Percentiles rank a stretch among this genome's conserved stretches.
Conservation (phyloP, 2,113 vertebrate genomes). For the Pelecanoides urinatrix region DNA sequence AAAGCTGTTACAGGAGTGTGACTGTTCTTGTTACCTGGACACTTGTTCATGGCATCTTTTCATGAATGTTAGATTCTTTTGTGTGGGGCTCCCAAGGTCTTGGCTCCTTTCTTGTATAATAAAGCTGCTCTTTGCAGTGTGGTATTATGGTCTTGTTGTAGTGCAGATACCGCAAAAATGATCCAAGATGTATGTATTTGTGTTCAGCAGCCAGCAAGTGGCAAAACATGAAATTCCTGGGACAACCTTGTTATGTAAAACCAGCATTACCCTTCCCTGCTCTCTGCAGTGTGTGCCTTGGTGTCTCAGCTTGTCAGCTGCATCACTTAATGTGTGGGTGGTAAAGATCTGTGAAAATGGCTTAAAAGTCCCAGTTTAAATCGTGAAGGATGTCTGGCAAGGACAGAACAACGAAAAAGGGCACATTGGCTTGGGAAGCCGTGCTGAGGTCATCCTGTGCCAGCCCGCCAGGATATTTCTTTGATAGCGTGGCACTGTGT, state of each 20-base stretch:
- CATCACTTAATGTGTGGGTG: background rate
- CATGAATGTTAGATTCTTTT: background rate
- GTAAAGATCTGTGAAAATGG: background rate
- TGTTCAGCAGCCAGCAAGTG: background rate
- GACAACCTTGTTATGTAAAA: background rate
- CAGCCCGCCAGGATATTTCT: background rate
- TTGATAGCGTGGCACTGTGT: rapidly evolving
- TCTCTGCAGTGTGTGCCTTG: background rate
- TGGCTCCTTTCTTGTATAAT: background rate
- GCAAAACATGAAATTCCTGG: background rate
- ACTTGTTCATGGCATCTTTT: background rate
- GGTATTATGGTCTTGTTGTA: background rate
- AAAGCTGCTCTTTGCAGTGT: background rate
- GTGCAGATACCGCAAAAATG: background rate
- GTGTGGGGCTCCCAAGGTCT: background rate
- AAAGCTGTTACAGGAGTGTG: background rate
- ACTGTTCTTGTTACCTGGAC: background rate
- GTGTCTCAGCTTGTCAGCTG: background rate
- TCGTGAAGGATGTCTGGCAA: background rate
- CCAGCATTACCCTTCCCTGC: background rate
- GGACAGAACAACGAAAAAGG: background rate
- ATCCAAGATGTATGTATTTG: background rate
- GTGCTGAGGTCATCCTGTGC: background rate
- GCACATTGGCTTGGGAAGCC: background rate
- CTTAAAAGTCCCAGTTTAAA: background rate